These are phyloP conservation scores for Mastomys coucha DNA, from an alignment of 2,113 vertebrate species.

Conservation along the genomic window DNA sequence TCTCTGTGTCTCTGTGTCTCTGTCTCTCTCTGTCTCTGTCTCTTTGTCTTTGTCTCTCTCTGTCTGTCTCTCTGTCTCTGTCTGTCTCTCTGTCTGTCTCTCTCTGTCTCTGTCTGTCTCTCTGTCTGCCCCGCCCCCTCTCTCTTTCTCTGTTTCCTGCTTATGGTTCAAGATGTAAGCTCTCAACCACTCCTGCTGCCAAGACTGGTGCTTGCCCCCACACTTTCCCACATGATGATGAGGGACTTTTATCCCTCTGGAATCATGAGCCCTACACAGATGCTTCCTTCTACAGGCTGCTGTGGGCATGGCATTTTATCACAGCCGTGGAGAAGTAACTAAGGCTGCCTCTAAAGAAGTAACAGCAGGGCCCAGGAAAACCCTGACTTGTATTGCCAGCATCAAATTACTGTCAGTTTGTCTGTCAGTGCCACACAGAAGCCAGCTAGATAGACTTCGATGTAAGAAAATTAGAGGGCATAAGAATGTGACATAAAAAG, in stretches of 20 bases:
- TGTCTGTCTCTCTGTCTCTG: neutral
- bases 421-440: neutral
- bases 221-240: neutral
- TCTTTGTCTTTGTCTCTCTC: neutral
- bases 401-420: slow-evolving; percentile 18
- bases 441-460: slow-evolving; percentile 8
- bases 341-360: neutral
- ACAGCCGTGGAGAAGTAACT: neutral
- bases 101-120: neutral
- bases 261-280: neutral
- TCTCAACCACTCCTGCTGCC: neutral
- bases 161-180: neutral
- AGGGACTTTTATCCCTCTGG: neutral
- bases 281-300: neutral
- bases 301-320: neutral
- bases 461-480: slow-evolving; percentile 15
- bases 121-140: neutral
- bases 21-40: too few species aligned
- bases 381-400: neutral
- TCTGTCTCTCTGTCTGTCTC: neutral
- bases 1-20: too few species aligned
- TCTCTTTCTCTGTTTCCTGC: neutral
- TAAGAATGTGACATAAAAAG: slow-evolving; percentile 8
- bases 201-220: neutral
- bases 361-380: neutral